Evolutionary conservation across 1,140 invertebrate genomes (phyloP).

Genomic region (Phymastichus coffea): DNA sequence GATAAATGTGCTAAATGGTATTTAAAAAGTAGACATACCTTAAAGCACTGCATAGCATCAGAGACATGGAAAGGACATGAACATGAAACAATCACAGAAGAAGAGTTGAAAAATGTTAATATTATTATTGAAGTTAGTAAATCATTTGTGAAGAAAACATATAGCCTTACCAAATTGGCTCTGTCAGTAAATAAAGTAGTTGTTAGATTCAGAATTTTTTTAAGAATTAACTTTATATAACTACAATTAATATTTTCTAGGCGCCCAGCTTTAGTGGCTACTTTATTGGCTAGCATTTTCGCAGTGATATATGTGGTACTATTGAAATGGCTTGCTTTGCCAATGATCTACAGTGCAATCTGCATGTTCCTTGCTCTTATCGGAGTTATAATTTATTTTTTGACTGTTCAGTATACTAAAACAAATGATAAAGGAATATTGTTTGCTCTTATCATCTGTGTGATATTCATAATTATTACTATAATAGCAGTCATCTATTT

Average conservation of each 20-base stretch:
- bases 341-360: conserved; percentile 86
- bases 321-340: conserved; percentile 82
- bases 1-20: conserved; percentile 75
- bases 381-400: conserved; percentile 60
- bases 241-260: neutral
- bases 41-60: conserved; percentile 33
- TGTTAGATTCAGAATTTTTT: neutral
- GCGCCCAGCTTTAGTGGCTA: neutral
- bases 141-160: neutral
- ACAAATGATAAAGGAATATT: conserved; percentile 60
- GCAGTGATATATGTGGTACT: conserved; percentile 86
- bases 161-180: neutral
- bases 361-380: conserved; percentile 69
- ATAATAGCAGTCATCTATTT: conserved; percentile 81
- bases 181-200: too few relatives aligned
- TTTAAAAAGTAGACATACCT: conserved; percentile 61
- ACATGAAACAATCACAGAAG: conserved; percentile 18
- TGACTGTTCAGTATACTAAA: neutral
- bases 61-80: conserved; percentile 10
- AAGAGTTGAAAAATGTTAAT: conserved; percentile 25
- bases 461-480: conserved; percentile 66
- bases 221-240: neutral
- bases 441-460: conserved; percentile 67
- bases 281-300: conserved; percentile 57
- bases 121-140: neutral